Evolutionary conservation across 2,888 invertebrate species (phyloP).

Genomic region (Ochropleura plecta): DNA sequence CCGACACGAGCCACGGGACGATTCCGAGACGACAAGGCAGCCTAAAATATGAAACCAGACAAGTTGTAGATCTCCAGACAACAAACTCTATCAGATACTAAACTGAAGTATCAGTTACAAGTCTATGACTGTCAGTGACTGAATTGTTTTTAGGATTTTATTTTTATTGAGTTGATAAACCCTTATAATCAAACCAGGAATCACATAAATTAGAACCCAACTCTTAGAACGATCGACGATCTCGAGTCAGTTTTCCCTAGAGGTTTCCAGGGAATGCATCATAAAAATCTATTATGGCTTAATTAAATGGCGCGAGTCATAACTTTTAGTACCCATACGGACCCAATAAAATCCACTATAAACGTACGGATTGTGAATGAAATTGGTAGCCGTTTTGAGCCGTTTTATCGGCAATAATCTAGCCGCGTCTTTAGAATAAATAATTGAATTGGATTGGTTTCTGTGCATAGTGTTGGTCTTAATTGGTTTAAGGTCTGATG

Average conservation of each 20-base stretch:
- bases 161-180: constrained; percentile 4
- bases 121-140: not conserved
- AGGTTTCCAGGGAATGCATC: constrained; percentile 32
- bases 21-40: too few relatives aligned
- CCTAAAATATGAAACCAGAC: too few relatives aligned
- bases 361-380: constrained; percentile 54
- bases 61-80: too few relatives aligned
- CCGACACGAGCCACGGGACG: too few relatives aligned
- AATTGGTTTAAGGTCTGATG: constrained; percentile 10
- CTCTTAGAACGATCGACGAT: constrained; percentile 33
- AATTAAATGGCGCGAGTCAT: constrained; percentile 62
- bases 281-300: constrained; percentile 69
- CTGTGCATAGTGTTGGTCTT: not conserved
- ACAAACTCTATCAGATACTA: too few relatives aligned
- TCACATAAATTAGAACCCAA: constrained; percentile 30
- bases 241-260: constrained; percentile 41
- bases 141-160: not conserved
- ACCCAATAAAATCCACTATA: constrained; percentile 65
- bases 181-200: constrained; percentile 22
- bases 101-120: too few relatives aligned
- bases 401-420: constrained; percentile 46
- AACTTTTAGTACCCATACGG: constrained; percentile 67
- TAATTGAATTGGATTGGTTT: constrained; percentile 48
- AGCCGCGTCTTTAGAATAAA: constrained; percentile 43
- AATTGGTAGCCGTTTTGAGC: constrained; percentile 63